A percentile compares a stretch with the other conserved stretches of the same genome.
Conservation (phyloP, 2,113 vertebrate genomes). For the Rhynchopsitta pachyrhyncha region DNA sequence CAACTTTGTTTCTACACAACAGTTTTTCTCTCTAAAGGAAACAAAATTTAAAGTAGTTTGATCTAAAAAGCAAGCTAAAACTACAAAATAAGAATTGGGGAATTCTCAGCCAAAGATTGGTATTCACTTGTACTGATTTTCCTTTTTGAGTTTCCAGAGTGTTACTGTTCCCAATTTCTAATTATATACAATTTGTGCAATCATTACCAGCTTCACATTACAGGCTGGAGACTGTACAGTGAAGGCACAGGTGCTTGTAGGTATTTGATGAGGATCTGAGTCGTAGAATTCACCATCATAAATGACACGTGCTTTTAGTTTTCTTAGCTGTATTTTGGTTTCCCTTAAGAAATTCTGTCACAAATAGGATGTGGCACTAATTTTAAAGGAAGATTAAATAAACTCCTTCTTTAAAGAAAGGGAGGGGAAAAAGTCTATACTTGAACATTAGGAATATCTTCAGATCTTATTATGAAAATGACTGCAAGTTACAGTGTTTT, state of each 20-base stretch:
- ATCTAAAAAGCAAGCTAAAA: neutral
- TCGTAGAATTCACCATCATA: neutral
- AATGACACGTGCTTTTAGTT: neutral
- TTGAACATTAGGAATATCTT: neutral
- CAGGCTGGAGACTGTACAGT: neutral
- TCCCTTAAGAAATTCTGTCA: neutral
- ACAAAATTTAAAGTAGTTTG: neutral
- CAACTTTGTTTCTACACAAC: neutral
- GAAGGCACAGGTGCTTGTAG: neutral
- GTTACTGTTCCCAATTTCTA: neutral
- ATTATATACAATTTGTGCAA: neutral
- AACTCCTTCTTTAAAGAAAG: neutral
- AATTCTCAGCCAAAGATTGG: neutral
- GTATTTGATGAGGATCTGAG: neutral
- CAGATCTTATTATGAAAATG: neutral
- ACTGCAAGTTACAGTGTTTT: neutral
- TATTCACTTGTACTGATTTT: neutral
- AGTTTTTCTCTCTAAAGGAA: neutral
- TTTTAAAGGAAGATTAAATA: neutral
- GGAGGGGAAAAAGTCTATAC: accelerated
- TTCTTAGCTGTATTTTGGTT: neutral
- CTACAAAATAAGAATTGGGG: neutral
- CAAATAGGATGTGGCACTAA: neutral
- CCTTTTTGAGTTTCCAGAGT: neutral
- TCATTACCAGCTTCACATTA: neutral